A percentile compares a stretch with the other conserved stretches of the same genome.
These are phyloP conservation scores for Drosophila buzzatii DNA, from an alignment of 2,888 invertebrate genomes.

Conservation along the genomic window DNA sequence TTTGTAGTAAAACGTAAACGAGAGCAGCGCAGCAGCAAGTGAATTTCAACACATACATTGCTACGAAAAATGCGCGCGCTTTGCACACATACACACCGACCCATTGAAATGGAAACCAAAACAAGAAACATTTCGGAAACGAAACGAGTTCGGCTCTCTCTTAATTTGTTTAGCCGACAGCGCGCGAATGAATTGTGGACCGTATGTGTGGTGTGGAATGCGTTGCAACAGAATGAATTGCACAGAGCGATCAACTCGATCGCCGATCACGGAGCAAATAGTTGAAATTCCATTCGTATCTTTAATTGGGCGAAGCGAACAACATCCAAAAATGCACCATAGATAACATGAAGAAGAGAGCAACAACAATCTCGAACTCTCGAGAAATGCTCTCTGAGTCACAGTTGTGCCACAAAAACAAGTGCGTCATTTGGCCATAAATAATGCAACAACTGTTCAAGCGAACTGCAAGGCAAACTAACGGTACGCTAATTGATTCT, in stretches of 20 bases:
- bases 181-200: slow-evolving; percentile 56
- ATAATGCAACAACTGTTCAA: slow-evolving; percentile 35
- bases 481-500: slow-evolving; percentile 25
- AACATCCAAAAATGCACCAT: slow-evolving; percentile 20
- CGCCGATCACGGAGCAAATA: slow-evolving; percentile 55
- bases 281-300: slow-evolving; percentile 62
- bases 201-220: slow-evolving; percentile 45
- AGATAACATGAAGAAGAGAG: slow-evolving; percentile 1
- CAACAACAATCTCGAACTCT: slow-evolving; percentile 29
- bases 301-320: slow-evolving; percentile 50
- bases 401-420: slow-evolving; percentile 33
- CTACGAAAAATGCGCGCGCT: slow-evolving; percentile 65
- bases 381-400: slow-evolving; percentile 40
- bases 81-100: slow-evolving; percentile 33
- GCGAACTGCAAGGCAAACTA: slow-evolving; percentile 28
- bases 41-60: slow-evolving; percentile 53
- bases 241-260: slow-evolving; percentile 32
- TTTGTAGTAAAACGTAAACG: slow-evolving; percentile 62
- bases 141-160: slow-evolving; percentile 20
- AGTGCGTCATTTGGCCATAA: slow-evolving; percentile 51
- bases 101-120: slow-evolving; percentile 58
- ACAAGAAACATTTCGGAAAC: slow-evolving; percentile 52
- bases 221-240: slow-evolving; percentile 38
- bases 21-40: slow-evolving; percentile 56
- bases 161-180: neutral